phyloP scores from a whole-genome alignment of 2,888 invertebrate genomes.

The Drosophila helvetica region DNA sequence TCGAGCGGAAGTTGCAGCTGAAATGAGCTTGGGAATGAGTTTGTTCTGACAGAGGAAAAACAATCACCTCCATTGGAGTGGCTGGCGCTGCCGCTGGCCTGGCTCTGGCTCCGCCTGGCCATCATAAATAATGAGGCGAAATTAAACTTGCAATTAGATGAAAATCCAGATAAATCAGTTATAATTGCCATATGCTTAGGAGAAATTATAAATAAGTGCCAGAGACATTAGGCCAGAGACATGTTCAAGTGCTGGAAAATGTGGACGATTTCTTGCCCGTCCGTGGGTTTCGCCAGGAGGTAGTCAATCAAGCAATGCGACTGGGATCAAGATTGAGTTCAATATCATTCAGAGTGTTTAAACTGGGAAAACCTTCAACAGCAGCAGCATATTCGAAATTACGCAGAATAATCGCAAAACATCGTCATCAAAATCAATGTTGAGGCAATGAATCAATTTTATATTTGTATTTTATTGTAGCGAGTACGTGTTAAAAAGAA shows the following conservation, averaged over 20 bases:
- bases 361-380: background rate
- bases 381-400: background rate
- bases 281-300: slow-evolving; percentile 20
- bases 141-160: slow-evolving; percentile 72
- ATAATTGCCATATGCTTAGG: slow-evolving; percentile 58
- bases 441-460: background rate
- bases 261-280: slow-evolving; percentile 19
- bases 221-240: slow-evolving; percentile 37
- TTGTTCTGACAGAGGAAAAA: slow-evolving; percentile 49
- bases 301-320: slow-evolving; percentile 1
- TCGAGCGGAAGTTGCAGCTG: slow-evolving; percentile 63
- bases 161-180: slow-evolving; percentile 67
- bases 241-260: slow-evolving; percentile 26
- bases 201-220: slow-evolving; percentile 55
- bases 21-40: slow-evolving; percentile 52
- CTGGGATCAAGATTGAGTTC: slow-evolving; percentile 14
- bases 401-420: background rate
- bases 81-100: background rate
- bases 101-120: slow-evolving; percentile 20
- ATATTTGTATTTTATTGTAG: background rate
- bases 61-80: slow-evolving; percentile 11
- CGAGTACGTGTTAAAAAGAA: background rate
- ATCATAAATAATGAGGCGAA: slow-evolving; percentile 72
- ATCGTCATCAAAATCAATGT: background rate
- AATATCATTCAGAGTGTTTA: background rate